phyloP scores from a whole-genome alignment of 92 coral and sea anemone species.

The Actinernus sp. region DNA sequence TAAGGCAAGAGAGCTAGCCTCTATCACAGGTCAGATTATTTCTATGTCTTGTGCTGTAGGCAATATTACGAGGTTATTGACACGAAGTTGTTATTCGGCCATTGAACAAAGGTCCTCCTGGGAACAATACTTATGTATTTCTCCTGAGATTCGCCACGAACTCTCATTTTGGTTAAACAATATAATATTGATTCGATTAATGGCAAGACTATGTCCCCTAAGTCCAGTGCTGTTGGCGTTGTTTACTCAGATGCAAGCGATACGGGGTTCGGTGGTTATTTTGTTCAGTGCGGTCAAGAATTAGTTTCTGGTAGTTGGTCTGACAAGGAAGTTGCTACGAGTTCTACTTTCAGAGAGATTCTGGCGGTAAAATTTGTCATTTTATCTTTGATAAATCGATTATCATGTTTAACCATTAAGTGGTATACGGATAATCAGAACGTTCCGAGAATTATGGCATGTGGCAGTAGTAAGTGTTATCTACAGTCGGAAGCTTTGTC shows the following conservation, averaged over 20 bases:
- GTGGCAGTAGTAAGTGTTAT: conserved; percentile 43
- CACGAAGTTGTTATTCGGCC: conserved; percentile 46
- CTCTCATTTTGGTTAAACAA: conserved; percentile 37
- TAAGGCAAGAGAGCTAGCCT: conserved; percentile 33
- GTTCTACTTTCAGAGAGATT: conserved; percentile 50
- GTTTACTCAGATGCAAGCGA: conserved; percentile 66
- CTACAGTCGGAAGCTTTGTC: conserved; percentile 40
- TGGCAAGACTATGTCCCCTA: conserved; percentile 56
- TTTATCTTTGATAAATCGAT: conserved; percentile 33
- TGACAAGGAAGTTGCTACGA: conserved; percentile 24
- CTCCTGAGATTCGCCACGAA: conserved; percentile 23
- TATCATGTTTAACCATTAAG: conserved; percentile 51
- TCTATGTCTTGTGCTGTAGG: conserved; percentile 65
- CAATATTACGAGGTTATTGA: conserved; percentile 43
- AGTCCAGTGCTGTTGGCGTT: conserved; percentile 64
- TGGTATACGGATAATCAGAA: conserved; percentile 73
- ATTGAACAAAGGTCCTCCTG: conserved; percentile 50
- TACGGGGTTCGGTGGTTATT: conserved; percentile 62
- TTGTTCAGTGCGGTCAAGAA: conserved; percentile 51
- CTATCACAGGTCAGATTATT: conserved; percentile 56
- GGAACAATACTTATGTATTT: conserved; percentile 23
- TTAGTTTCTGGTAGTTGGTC: conserved; percentile 51
- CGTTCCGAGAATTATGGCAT: conserved; percentile 53
- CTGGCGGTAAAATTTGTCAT: conserved; percentile 63
- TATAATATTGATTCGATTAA: conserved; percentile 32